These are phyloP conservation scores for Gallinago nigripennis DNA, from an alignment of 2,797 vertebrate genomes.

Conservation along the genomic window DNA sequence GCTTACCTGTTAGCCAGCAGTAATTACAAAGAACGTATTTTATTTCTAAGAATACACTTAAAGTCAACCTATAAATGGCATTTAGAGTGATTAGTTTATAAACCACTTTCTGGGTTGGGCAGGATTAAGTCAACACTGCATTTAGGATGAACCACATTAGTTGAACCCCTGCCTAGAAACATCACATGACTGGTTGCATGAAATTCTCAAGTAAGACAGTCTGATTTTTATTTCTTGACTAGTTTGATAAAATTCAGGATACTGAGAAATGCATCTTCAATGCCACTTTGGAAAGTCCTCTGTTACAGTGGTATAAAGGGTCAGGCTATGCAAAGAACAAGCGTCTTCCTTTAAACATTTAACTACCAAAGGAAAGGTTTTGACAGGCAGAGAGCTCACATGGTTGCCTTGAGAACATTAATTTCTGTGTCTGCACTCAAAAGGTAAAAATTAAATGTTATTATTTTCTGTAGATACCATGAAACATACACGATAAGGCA, in stretches of 20 bases:
- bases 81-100: neutral
- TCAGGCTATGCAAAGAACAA: neutral
- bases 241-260: neutral
- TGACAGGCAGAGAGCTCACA: neutral
- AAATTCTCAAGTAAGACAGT: neutral
- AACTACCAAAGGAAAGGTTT: neutral
- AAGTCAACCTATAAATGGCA: neutral
- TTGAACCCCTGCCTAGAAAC: neutral
- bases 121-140: neutral
- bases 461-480: neutral
- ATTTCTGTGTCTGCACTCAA: neutral
- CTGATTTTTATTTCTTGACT: neutral
- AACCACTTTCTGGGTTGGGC: neutral
- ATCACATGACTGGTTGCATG: neutral
- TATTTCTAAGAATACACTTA: neutral
- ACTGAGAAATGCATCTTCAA: neutral
- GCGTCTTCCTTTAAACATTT: neutral
- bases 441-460: neutral
- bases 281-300: neutral
- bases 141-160: neutral
- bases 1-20: neutral
- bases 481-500: neutral
- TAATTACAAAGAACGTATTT: neutral
- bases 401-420: neutral
- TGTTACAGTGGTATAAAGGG: neutral